These are phyloP conservation scores for Coptodon bakossiorum DNA, from an alignment of 2,113 vertebrate species.

Conservation along the genomic window DNA sequence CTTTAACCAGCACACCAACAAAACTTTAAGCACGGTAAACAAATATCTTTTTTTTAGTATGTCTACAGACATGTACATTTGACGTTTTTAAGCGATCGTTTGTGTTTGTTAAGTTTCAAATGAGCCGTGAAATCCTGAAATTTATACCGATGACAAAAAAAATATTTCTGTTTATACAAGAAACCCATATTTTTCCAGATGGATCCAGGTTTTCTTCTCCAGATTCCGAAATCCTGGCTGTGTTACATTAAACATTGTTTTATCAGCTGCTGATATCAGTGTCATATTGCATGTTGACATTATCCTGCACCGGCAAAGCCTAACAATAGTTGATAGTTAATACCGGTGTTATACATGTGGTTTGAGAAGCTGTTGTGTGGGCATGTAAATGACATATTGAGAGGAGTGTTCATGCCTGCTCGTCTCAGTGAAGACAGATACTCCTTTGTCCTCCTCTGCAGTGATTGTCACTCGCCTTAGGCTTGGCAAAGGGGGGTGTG, in stretches of 20 bases:
- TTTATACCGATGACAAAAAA: neutral
- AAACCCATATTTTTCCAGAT: neutral
- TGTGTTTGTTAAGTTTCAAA: neutral
- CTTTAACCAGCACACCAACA: neutral
- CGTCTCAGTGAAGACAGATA: constrained; percentile 38
- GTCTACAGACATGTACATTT: neutral
- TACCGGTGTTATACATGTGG: neutral
- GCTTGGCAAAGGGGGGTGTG: neutral
- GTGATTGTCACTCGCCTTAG: constrained; percentile 22
- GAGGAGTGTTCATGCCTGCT: neutral
- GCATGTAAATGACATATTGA: constrained; percentile 14
- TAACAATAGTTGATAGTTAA: constrained; percentile 8
- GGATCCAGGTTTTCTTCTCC: neutral
- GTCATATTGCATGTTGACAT: constrained; percentile 8
- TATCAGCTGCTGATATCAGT: constrained; percentile 11
- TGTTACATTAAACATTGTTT: neutral
- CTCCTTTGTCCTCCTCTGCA: constrained; percentile 42
- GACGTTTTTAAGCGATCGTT: neutral
- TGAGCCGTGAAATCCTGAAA: neutral
- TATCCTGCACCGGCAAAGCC: neutral
- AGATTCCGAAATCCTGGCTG: neutral
- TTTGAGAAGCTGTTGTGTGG: neutral
- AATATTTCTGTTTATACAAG: neutral
- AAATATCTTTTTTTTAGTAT: neutral
- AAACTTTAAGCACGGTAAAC: neutral